phyloP scores from a whole-genome alignment of 2,113 vertebrate genomes.

The Syrmaticus mikado region DNA sequence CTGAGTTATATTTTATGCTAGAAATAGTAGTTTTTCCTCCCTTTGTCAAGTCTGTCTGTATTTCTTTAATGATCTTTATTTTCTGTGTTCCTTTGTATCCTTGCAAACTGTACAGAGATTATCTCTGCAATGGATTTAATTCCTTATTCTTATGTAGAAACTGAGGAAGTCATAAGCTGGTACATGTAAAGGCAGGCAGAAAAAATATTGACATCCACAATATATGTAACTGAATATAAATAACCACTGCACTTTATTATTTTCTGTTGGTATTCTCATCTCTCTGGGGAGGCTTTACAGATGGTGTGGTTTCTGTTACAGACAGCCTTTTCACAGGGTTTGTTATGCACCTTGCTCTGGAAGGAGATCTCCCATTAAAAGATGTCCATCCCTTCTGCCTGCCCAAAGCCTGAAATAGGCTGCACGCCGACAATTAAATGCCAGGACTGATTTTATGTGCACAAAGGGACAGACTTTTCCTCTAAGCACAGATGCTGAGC shows the following conservation, averaged over 20 bases:
- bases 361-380: not conserved
- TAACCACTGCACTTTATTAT: not conserved
- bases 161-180: not conserved
- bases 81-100: not conserved
- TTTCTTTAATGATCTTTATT: accelerated
- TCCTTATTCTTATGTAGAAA: not conserved
- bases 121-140: not conserved
- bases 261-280: not conserved
- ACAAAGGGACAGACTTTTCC: not conserved
- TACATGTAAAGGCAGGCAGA: not conserved
- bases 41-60: not conserved
- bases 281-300: not conserved
- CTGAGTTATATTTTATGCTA: not conserved
- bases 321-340: not conserved
- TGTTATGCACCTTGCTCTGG: not conserved
- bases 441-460: not conserved
- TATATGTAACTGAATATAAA: not conserved
- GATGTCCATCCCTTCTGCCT: not conserved
- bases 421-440: not conserved
- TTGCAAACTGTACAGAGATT: not conserved
- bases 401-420: not conserved
- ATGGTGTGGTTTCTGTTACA: not conserved
- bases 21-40: not conserved
- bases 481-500: not conserved
- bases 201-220: not conserved